Base-by-base conservation (phyloP, 2,888 invertebrate genomes). In the Rhopalosiphum nymphaeae region DNA sequence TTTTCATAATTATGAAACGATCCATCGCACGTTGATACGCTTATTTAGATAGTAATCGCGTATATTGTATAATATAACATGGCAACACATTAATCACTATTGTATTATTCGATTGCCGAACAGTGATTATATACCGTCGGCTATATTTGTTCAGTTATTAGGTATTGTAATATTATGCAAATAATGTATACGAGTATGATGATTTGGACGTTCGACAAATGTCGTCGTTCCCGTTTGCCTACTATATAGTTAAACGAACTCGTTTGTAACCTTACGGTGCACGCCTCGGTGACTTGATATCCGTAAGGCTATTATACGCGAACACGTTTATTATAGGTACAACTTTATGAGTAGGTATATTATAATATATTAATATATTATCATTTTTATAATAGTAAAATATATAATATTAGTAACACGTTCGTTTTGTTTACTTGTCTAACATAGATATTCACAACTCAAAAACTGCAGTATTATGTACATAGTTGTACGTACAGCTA, bases 211-310 rank as follows among this genome's bases (percentile, higher is more conserved):
- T 85, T 46, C 57, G 85, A 91, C 85, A 67, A 85, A 91, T 91
- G 85, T 92, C 86, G 91, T 92, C 86, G 91, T 92, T 86, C 46
- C 36, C 86, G 86, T 91, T 91, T 86, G n/a, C 57, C n/a, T 86
- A 86, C 86, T 61, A 78, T 57, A 26, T 36, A 86, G 87, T 92
- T 86, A 87, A 87, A 87, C 88, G 92, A 88, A 92, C 92, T 88
- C 88, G 88, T 92, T 92, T 92, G 92, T 88, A 92, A 92, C 78
- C 92, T 67, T 49, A 42, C 67, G 13, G 57, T 56, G 57, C 67
- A 49, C 49, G 87, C 92, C 92, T 87, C 87, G 16, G 36, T 26
- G 53, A 88, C 87, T 67, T 29, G 92, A 44, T 92, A 42, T 53
- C 44, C 16, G 67, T 67, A 29, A 49, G 87, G 67, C 92, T 49